Evolutionary conservation across 2,888 invertebrate species (phyloP).

Genomic region (Oxytorus armatus): DNA sequence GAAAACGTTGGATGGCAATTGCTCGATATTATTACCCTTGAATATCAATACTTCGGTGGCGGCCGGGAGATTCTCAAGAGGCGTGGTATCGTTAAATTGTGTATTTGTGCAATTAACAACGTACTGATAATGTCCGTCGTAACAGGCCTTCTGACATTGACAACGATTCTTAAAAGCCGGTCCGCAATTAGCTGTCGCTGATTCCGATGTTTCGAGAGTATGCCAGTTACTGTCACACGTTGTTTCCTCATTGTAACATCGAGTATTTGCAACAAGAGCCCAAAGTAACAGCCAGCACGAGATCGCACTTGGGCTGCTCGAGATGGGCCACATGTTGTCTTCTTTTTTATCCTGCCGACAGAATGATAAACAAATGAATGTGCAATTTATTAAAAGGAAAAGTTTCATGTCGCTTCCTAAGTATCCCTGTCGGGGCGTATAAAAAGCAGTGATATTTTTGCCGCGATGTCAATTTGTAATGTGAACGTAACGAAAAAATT

Average conservation of each 20-base stretch:
- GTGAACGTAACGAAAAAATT: not conserved
- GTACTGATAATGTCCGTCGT: constrained; percentile 85
- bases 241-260: constrained; percentile 64
- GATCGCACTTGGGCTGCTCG: constrained; percentile 10
- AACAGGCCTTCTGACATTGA: constrained; percentile 86
- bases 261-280: constrained; percentile 15
- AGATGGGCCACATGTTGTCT: constrained; percentile 71
- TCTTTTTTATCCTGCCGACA: constrained; percentile 67
- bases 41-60: constrained; percentile 89
- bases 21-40: constrained; percentile 88
- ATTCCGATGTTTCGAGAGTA: constrained; percentile 75
- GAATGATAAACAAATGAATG: constrained; percentile 16
- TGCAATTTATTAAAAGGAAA: not conserved
- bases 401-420: no score
- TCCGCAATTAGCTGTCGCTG: constrained; percentile 82
- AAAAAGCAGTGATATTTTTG: no score
- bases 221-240: constrained; percentile 78
- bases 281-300: constrained; percentile 64
- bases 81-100: constrained; percentile 86
- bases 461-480: not conserved
- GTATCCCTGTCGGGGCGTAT: no score
- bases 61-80: constrained; percentile 87
- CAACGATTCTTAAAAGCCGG: constrained; percentile 85
- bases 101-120: constrained; percentile 90
- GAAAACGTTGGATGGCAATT: constrained; percentile 90